phyloP scores from a whole-genome alignment of 2,113 vertebrate genomes.

The Oplegnathus fasciatus region DNA sequence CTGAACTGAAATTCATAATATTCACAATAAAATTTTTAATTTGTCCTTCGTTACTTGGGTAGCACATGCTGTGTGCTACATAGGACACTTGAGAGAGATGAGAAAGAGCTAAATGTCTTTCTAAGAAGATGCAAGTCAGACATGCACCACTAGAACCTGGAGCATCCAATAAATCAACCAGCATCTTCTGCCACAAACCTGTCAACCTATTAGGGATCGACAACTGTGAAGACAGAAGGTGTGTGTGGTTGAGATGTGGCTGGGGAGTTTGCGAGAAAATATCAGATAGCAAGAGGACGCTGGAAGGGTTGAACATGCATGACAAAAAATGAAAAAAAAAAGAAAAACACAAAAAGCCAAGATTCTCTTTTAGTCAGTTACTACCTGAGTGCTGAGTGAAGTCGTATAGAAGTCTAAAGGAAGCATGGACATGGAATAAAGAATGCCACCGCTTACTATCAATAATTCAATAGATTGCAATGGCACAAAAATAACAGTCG shows the following conservation, averaged over 20 bases:
- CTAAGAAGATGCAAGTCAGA: slow-evolving; percentile 71
- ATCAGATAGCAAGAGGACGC: slow-evolving; percentile 36
- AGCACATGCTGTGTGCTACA: slow-evolving; percentile 18
- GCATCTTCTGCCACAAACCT: slow-evolving; percentile 77
- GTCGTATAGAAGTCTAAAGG: slow-evolving; percentile 40
- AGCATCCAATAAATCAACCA: slow-evolving; percentile 82
- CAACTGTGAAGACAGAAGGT: slow-evolving; percentile 77
- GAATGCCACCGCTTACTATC: slow-evolving; percentile 72
- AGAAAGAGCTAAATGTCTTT: slow-evolving; percentile 60
- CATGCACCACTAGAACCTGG: slow-evolving; percentile 75
- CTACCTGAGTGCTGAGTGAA: slow-evolving; percentile 67
- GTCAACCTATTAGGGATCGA: slow-evolving; percentile 79
- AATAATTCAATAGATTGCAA: slow-evolving; percentile 80
- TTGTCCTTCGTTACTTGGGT: slow-evolving; percentile 8
- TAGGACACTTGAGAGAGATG: slow-evolving; percentile 46
- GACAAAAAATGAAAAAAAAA: slow-evolving; percentile 41
- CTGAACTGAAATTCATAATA: background rate
- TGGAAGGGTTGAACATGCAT: slow-evolving; percentile 56
- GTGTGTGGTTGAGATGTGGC: slow-evolving; percentile 60
- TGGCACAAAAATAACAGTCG: slow-evolving; percentile 77
- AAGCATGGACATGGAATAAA: slow-evolving; percentile 67
- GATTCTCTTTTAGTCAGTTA: slow-evolving; percentile 48
- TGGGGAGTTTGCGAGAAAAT: slow-evolving; percentile 59
- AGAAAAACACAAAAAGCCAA: slow-evolving; percentile 31
- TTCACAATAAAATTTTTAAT: background rate